Evolutionary conservation across 2,888 invertebrate species (phyloP), one percentile per base, ranked within the genome.

Genomic region (Pseudeuparius sepicola): DNA sequence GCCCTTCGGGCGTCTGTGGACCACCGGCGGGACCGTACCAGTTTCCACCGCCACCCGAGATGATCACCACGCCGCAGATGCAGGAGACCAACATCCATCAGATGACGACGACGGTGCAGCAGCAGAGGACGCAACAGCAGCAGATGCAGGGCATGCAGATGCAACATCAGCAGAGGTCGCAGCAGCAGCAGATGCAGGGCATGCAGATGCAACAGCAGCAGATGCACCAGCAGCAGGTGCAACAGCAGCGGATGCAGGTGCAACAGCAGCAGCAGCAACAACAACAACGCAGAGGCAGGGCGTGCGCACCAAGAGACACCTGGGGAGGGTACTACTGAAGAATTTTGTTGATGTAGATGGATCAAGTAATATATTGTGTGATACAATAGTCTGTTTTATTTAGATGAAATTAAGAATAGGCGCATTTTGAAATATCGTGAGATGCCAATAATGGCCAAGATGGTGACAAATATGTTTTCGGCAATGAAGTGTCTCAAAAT

Each of bases 321-420:
- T 59, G 59, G 57, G 48, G 52, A 20, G 57, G 57, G 4, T 57
- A 53, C 37, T 36, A 44, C 18, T 45, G 36, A 37, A n/a, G 14
- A n/a, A n/a, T n/a, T n/a, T n/a, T n/a, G n/a, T n/a, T n/a, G n/a
- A n/a, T n/a, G n/a, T n/a, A n/a, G n/a, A n/a, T n/a, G n/a, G n/a
- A n/a, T n/a, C n/a, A n/a, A n/a, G n/a, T n/a, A n/a, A n/a, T n/a
- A n/a, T n/a, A n/a, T n/a, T n/a, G n/a, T n/a, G n/a, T n/a, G n/a
- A n/a, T n/a, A n/a, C n/a, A n/a, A n/a, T n/a, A n/a, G n/a, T n/a
- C n/a, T n/a, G n/a, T n/a, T n/a, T n/a, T n/a, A n/a, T n/a, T n/a
- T n/a, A n/a, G n/a, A n/a, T n/a, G n/a, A n/a, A n/a, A n/a, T n/a
- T n/a, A n/a, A n/a, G n/a, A n/a, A n/a, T n/a, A n/a, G n/a, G n/a